Conservation (phyloP, 2,797 vertebrate species). For the Peromyscus attwateri region DNA sequence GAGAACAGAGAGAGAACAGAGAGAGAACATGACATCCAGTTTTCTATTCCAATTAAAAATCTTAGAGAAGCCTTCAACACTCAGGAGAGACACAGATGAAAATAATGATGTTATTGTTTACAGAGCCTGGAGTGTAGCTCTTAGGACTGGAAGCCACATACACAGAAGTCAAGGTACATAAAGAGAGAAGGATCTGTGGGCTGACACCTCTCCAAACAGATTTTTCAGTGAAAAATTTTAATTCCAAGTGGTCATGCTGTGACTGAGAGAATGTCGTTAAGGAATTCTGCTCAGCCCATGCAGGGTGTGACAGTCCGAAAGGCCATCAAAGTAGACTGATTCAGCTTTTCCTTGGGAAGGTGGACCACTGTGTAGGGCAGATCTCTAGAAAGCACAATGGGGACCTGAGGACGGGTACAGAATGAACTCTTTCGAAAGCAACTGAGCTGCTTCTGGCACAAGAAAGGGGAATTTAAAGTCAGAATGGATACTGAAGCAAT, state of each 20-base stretch:
- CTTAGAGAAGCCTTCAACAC: background rate
- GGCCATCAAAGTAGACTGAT: background rate
- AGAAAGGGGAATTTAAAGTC: background rate
- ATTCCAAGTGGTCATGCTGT: background rate
- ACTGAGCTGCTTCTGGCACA: background rate
- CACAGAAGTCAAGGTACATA: background rate
- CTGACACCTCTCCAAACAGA: background rate
- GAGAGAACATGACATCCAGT: background rate
- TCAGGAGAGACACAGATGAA: background rate
- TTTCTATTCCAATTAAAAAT: background rate
- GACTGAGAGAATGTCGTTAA: background rate
- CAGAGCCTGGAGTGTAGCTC: background rate
- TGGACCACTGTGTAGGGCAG: no score
- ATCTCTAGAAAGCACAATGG: background rate
- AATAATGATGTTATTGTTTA: background rate
- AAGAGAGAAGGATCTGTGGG: background rate
- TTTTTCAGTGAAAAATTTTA: background rate
- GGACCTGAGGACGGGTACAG: background rate
- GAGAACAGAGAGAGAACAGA: background rate
- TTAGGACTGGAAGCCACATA: no score
- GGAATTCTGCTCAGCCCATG: no score
- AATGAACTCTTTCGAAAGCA: background rate
- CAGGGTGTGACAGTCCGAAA: background rate
- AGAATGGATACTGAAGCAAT: background rate
- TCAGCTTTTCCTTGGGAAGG: background rate